Percentiles rank a stretch among this genome's conserved stretches.
phyloP scores from a whole-genome alignment of 2,113 vertebrate genomes.

The Cairina moschata region DNA sequence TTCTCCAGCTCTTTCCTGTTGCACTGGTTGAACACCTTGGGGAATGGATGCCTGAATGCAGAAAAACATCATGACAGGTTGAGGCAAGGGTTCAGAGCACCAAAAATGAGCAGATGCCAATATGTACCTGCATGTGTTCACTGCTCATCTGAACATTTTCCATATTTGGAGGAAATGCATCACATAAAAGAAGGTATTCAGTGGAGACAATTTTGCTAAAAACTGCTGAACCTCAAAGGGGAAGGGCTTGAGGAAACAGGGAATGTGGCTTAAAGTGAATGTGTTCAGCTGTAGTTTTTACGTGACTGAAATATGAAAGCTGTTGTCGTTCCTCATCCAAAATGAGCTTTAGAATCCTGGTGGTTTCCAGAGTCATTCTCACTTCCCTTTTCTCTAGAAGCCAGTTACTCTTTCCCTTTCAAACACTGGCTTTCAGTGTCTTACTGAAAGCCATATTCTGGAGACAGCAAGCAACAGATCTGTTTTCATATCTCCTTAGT shows the following conservation, averaged over 20 bases:
- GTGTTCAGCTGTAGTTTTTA: rapidly evolving
- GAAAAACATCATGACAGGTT: background rate
- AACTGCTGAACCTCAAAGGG: background rate
- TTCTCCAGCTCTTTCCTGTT: constrained; percentile 88
- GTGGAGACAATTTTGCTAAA: background rate
- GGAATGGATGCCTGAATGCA: constrained; percentile 88
- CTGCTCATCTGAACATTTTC: background rate
- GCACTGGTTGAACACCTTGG: constrained; percentile 91
- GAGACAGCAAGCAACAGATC: background rate
- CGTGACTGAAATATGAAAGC: background rate
- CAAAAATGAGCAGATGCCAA: background rate
- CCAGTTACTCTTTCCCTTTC: background rate
- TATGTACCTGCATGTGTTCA: background rate
- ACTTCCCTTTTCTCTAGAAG: background rate
- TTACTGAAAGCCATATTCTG: background rate
- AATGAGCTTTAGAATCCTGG: background rate
- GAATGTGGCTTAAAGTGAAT: background rate
- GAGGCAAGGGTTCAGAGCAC: background rate
- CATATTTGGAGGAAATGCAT: background rate
- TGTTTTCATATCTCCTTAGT: background rate
- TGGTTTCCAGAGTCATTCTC: background rate
- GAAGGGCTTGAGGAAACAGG: background rate
- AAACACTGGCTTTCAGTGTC: background rate
- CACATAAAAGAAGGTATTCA: background rate
- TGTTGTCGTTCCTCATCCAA: background rate